Base-by-base conservation (phyloP, 2,888 invertebrate genomes). In the Philaethria dido region DNA sequence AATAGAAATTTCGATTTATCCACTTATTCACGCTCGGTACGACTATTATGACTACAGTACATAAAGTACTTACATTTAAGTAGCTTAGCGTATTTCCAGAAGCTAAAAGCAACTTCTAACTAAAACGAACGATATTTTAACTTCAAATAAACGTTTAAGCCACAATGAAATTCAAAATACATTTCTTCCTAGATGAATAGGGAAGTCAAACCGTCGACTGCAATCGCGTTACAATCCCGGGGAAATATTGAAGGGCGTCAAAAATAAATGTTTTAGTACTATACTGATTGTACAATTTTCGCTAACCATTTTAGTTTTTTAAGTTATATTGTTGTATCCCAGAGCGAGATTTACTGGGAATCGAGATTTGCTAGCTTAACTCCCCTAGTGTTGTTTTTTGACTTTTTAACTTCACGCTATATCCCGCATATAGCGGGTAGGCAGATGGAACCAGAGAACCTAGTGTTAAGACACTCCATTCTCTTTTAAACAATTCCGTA, bases 221-320 rank as follows among this genome's bases (percentile, higher is more conserved):
- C 68, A 68, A 73, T 69, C 69, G 69, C 54, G 67, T 50, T 72
- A 71, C 69, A 72, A 64, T 75, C 72, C 72, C 71, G 71, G 67
- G 29, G 54, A 64, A 63, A 71, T 71, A 73, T 69, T 69, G 66
- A 68, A 66, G 55, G 61, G 64, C 48, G 70, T 68, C 50, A 50
- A 69, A 67, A 71, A 75, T 74, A 73, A 72, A 74, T 69, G 73
- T 74, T 71, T 74, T 73, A 73, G 73, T 69, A 70, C 70, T 61
- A 73, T 71, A 44, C 64, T 74, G 72, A 75, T 73, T 74, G 75
- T 74, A 73, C 75, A 75, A 75, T 75, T 75, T 62, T 72, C 71
- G 69, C 45, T 60, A 45, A 55, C 60, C 60, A 63, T 69, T 71
- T 68, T 69, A 65, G 65, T 69, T 48, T 69, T 71, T 70, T 64